Conservation (phyloP, 1,140 invertebrate genomes). For the Campoletis sonorensis region DNA sequence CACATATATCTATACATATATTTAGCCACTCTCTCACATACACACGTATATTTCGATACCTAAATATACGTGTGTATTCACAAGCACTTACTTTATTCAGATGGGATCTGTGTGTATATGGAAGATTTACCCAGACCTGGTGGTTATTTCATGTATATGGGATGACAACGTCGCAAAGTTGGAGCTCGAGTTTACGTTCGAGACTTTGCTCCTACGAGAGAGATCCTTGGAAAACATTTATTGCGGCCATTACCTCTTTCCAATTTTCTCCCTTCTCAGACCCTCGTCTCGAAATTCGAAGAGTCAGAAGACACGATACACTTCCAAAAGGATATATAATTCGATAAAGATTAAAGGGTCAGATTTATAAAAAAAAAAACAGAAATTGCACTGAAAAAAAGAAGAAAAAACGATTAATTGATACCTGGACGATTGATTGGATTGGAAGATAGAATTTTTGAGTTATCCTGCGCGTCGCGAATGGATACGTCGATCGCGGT, state of each 20-base stretch:
- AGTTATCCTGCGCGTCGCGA: too few species aligned
- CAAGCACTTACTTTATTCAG: not conserved
- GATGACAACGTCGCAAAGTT: constrained; percentile 23
- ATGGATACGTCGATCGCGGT: too few species aligned
- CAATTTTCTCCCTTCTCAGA: constrained; percentile 11
- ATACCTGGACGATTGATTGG: too few species aligned
- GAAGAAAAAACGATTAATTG: too few species aligned
- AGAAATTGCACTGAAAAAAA: too few species aligned
- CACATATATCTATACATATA: constrained; percentile 22
- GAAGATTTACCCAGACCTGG: not conserved
- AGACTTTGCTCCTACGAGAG: not conserved
- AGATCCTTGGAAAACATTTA: constrained; percentile 39
- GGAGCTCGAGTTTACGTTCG: constrained; percentile 9
- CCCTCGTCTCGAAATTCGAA: not conserved
- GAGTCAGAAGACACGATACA: not conserved
- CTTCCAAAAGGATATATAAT: too few species aligned
- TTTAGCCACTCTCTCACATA: not conserved
- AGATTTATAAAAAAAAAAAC: too few species aligned
- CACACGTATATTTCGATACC: not conserved
- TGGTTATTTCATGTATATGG: constrained; percentile 3
- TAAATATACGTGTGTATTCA: not conserved
- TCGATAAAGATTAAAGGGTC: too few species aligned
- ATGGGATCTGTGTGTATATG: not conserved
- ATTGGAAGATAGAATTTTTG: too few species aligned
- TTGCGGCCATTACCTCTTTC: constrained; percentile 25